Evolutionary conservation across 2,113 vertebrate species (phyloP).

Genomic region (Hiodon alosoides): DNA sequence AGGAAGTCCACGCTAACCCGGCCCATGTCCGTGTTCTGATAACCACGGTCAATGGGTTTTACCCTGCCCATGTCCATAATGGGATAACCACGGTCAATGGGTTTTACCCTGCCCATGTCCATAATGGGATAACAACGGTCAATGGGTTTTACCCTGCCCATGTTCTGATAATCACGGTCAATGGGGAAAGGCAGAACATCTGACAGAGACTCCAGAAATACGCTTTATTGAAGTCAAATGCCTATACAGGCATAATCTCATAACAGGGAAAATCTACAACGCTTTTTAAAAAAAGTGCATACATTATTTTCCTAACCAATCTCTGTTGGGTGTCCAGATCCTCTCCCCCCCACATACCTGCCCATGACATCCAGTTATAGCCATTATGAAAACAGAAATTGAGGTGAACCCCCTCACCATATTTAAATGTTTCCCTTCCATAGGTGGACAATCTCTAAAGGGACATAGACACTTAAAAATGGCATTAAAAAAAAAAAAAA

Average conservation of each 20-base stretch:
- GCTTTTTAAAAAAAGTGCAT: conserved; percentile 36
- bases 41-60: neutral
- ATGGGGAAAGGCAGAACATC: conserved; percentile 20
- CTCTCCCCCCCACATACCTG: conserved; percentile 42
- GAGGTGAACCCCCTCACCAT: conserved; percentile 49
- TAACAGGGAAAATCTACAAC: conserved; percentile 58
- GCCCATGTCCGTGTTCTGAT: neutral
- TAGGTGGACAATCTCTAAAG: conserved; percentile 71
- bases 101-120: neutral
- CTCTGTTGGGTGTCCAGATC: conserved; percentile 42
- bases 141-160: neutral
- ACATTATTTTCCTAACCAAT: conserved; percentile 35
- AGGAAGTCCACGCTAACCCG: neutral
- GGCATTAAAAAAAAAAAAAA: conserved; percentile 54
- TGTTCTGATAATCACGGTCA: neutral
- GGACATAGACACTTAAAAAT: conserved; percentile 66
- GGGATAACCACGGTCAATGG: neutral
- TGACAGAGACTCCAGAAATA: conserved; percentile 55
- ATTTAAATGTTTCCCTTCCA: conserved; percentile 64
- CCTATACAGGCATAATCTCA: conserved; percentile 51
- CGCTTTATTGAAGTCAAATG: conserved; percentile 80
- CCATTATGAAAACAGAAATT: conserved; percentile 54
- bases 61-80: neutral
- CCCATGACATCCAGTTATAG: conserved; percentile 61
- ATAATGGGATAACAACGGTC: neutral